Evolutionary conservation across 2,888 invertebrate genomes (phyloP), one percentile per base, ranked within the genome.

Genomic region (Patella depressa): DNA sequence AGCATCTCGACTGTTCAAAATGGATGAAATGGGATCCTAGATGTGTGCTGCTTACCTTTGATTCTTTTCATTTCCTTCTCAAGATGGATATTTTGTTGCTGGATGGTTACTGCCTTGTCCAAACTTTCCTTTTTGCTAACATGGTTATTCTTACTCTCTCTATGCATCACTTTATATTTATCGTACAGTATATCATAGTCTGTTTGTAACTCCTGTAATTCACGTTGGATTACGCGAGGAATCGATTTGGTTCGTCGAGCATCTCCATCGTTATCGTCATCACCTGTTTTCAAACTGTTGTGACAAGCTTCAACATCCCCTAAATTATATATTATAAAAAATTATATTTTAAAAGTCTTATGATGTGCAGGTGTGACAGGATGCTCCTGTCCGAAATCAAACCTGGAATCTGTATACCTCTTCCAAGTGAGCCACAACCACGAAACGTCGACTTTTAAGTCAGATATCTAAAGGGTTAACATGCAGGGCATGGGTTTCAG

Each of bases 11-110:
- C 7, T 7, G 1, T 45, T 45, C 45, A 45, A 45, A 45, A 45
- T 45, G 45, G 7, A 45, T 45, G 9, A 45, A 45, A 45, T 45
- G 45, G 7, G 45, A 45, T 9, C 45, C 34, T 45, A 9, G 45
- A 45, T 45, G 9, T 45, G 45, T 7, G 45, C 45, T 24, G 24
- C 19, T 65, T 65, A 65, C 65, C 65, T 65, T 65, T 65, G 24
- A 65, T 65, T 19, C 65, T 19, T 65, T 65, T 65, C 19, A 65
- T 65, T 24, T 65, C 65, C 14, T 65, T 65, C 19, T 65, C 65
- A 0, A 65, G 65, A 14, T 65, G 11, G 5, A 24, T 24, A 24
- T 65, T 65, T 65, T 65, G 65, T 65, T 65, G 65, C 19, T 19
- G n/a, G 24, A 65, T 24, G 11, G 19, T 65, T 12, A 12, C 65